Conservation (phyloP, 64 coral and sea anemone genomes). For the Astreopora myriophthalma region DNA sequence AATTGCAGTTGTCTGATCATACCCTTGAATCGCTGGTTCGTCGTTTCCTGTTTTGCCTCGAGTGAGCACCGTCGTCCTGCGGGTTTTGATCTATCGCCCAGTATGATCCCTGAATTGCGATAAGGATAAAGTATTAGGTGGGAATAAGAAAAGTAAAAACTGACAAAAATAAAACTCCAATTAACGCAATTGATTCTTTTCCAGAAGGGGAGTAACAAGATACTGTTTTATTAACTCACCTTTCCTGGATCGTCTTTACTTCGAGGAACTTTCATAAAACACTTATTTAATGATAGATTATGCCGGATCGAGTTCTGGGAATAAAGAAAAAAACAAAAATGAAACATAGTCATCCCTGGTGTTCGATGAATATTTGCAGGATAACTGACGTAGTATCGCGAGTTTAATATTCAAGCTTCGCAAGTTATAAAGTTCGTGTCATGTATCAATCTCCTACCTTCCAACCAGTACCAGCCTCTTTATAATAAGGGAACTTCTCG, state of each 20-base stretch:
- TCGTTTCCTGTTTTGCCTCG: slow-evolving; percentile 88
- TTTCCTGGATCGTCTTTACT: slow-evolving; percentile 98
- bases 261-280: slow-evolving; percentile 97
- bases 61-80: slow-evolving; percentile 76
- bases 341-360: not conserved
- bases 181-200: not conserved
- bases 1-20: slow-evolving; percentile 5
- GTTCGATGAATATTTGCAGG: slow-evolving; percentile 14
- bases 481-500: slow-evolving; percentile 99
- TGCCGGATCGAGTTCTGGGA: slow-evolving; percentile 98
- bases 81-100: slow-evolving; percentile 99
- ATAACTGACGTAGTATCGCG: slow-evolving; percentile 8
- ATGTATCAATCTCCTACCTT: slow-evolving; percentile 65
- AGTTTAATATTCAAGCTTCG: slow-evolving; percentile 22
- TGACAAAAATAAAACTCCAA: not conserved
- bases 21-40: slow-evolving; percentile 87
- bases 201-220: not conserved
- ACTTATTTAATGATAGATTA: slow-evolving; percentile 95
- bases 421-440: not conserved
- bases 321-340: not conserved
- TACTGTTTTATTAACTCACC: slow-evolving; percentile 25
- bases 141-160: not conserved
- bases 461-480: slow-evolving; percentile 98
- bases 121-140: not conserved
- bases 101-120: slow-evolving; percentile 81